These are phyloP conservation scores for Erpobdella octoculata DNA, from an alignment of 2,888 invertebrate genomes.

Conservation along the genomic window DNA sequence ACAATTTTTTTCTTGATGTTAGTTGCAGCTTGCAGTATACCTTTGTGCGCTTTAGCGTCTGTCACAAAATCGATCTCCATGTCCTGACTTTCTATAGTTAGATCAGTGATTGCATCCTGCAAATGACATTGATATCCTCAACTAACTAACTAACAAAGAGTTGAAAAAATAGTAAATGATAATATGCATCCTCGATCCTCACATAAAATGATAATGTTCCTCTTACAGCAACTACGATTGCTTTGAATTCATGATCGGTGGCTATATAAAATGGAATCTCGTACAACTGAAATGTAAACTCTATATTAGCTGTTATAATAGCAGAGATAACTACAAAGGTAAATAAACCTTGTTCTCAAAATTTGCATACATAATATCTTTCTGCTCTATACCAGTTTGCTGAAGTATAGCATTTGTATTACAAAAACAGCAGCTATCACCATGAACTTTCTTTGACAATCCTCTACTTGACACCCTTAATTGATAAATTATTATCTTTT, in stretches of 20 bases:
- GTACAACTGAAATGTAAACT: slow-evolving; percentile 57
- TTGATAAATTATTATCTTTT: too few species aligned
- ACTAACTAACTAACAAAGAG: too few species aligned
- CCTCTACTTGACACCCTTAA: slow-evolving; percentile 45
- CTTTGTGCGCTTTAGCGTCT: slow-evolving; percentile 65
- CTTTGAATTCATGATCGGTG: slow-evolving; percentile 69
- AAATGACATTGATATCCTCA: too few species aligned
- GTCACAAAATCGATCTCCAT: slow-evolving; percentile 65
- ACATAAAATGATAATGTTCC: slow-evolving; percentile 67
- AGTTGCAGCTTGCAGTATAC: slow-evolving; percentile 74
- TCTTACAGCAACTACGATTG: slow-evolving; percentile 73
- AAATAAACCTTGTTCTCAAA: slow-evolving; percentile 63
- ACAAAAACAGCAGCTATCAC: slow-evolving; percentile 83
- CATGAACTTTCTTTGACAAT: slow-evolving; percentile 57
- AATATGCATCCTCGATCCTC: slow-evolving; percentile 32
- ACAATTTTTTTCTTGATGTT: slow-evolving; percentile 62
- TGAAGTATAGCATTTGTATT: slow-evolving; percentile 75
- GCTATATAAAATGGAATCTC: slow-evolving; percentile 71
- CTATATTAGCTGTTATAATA: background rate
- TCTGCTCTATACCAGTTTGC: slow-evolving; percentile 66
- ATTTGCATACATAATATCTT: slow-evolving; percentile 75
- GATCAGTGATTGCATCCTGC: slow-evolving; percentile 75
- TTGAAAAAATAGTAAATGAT: too few species aligned
- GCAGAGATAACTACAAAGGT: background rate
- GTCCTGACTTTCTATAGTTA: slow-evolving; percentile 52